Percentiles rank a stretch among this genome's conserved stretches.
Evolutionary conservation across 2,113 vertebrate species (phyloP).

Genomic region (Heterotis niloticus): DNA sequence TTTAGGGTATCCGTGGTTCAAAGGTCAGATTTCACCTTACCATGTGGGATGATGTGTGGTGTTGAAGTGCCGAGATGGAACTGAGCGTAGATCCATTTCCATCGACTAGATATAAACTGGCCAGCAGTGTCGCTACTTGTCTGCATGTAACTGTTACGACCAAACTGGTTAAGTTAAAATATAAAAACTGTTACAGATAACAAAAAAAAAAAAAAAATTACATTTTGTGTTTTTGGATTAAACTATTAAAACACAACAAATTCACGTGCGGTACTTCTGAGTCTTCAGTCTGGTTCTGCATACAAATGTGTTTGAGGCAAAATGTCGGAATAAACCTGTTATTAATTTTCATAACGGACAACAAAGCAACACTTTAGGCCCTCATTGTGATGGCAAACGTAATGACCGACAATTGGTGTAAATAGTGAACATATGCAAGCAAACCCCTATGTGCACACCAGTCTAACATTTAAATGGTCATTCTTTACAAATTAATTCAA

Average conservation of each 20-base stretch:
- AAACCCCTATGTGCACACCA: background rate
- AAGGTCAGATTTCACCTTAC: background rate
- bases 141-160: background rate
- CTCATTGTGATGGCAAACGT: background rate
- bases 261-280: background rate
- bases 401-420: background rate
- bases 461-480: background rate
- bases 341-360: conserved; percentile 4
- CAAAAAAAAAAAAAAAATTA: background rate
- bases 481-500: background rate
- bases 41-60: background rate
- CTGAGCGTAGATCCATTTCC: conserved; percentile 2
- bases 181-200: too few species aligned
- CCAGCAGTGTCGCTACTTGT: conserved; percentile 9
- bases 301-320: conserved; percentile 6
- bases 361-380: background rate
- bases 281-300: conserved; percentile 10
- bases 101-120: background rate
- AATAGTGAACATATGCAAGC: background rate
- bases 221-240: conserved; percentile 10
- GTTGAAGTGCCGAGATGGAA: background rate
- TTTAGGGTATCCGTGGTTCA: background rate
- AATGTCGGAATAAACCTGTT: background rate
- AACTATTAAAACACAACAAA: background rate
- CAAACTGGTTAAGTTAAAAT: background rate